These are phyloP conservation scores for Agrilus cyanescens DNA, from an alignment of 2,888 invertebrate species.

Conservation along the genomic window DNA sequence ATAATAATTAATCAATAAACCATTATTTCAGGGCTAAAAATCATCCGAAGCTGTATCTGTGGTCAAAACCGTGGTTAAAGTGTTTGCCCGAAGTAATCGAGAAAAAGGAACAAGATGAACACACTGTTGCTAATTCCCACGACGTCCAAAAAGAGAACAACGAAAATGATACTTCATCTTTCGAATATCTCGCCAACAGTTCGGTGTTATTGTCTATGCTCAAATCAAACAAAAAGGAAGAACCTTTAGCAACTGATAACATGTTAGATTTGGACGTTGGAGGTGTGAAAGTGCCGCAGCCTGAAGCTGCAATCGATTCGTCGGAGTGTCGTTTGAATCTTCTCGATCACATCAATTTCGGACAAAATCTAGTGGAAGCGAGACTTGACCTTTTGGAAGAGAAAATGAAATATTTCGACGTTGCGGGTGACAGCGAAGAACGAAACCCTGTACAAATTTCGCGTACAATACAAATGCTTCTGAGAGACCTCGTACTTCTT, in stretches of 20 bases:
- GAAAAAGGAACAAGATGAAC: slow-evolving; percentile 23
- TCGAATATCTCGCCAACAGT: slow-evolving; percentile 16
- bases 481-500: slow-evolving; percentile 60
- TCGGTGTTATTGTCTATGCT: slow-evolving; percentile 28
- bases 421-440: slow-evolving; percentile 44
- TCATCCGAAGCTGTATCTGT: slow-evolving; percentile 75
- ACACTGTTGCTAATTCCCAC: slow-evolving; percentile 7
- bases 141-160: slow-evolving; percentile 3
- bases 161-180: too few species aligned
- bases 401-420: slow-evolving; percentile 47
- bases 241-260: slow-evolving; percentile 21
- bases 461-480: slow-evolving; percentile 61
- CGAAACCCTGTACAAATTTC: slow-evolving; percentile 53
- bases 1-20: slow-evolving; percentile 48
- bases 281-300: slow-evolving; percentile 49
- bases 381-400: slow-evolving; percentile 63
- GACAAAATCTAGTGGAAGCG: slow-evolving; percentile 59
- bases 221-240: slow-evolving; percentile 22
- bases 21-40: slow-evolving; percentile 50
- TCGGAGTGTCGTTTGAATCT: slow-evolving; percentile 65
- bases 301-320: slow-evolving; percentile 72
- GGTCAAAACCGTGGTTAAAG: slow-evolving; percentile 77
- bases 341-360: slow-evolving; percentile 63
- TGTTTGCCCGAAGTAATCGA: slow-evolving; percentile 28
- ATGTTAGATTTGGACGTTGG: slow-evolving; percentile 15